These are phyloP conservation scores for Alfaro cultratus DNA, from an alignment of 2,797 vertebrate species.

Conservation along the genomic window DNA sequence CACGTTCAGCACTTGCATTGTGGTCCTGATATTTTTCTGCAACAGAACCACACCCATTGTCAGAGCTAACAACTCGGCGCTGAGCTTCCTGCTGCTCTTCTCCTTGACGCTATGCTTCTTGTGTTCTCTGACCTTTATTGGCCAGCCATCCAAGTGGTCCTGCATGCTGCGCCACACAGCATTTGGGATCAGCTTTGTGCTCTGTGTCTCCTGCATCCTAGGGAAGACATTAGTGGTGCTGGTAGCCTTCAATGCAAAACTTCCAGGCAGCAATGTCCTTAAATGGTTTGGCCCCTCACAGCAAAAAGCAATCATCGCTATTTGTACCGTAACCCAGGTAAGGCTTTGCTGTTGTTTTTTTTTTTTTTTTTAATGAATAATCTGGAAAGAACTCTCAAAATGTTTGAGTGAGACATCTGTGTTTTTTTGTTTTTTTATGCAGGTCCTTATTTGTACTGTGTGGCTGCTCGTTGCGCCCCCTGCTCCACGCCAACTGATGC, in stretches of 20 bases:
- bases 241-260: slow-evolving; percentile 80
- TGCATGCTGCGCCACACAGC: slow-evolving; percentile 83
- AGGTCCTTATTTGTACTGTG: slow-evolving; percentile 78
- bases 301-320: slow-evolving; percentile 76
- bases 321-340: slow-evolving; percentile 80
- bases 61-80: slow-evolving; percentile 81
- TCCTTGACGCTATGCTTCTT: slow-evolving; percentile 84
- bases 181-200: slow-evolving; percentile 82
- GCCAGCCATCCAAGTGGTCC: slow-evolving; percentile 81
- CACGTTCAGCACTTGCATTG: slow-evolving; percentile 70
- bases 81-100: slow-evolving; percentile 84
- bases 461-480: slow-evolving; percentile 80
- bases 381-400: not conserved
- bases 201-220: slow-evolving; percentile 83
- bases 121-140: slow-evolving; percentile 83
- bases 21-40: slow-evolving; percentile 73
- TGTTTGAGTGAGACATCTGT: not conserved
- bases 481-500: slow-evolving; percentile 68
- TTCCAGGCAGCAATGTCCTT: slow-evolving; percentile 73
- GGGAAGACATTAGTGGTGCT: slow-evolving; percentile 85
- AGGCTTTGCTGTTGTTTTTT: slow-evolving; percentile 2
- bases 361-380: not conserved
- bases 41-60: slow-evolving; percentile 78
- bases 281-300: slow-evolving; percentile 78
- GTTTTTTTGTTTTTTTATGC: slow-evolving; percentile 2